Percentiles rank a stretch among this genome's conserved stretches.
Evolutionary conservation across 2,888 invertebrate species (phyloP).

Genomic region (Caenorhabditis imperialis): DNA sequence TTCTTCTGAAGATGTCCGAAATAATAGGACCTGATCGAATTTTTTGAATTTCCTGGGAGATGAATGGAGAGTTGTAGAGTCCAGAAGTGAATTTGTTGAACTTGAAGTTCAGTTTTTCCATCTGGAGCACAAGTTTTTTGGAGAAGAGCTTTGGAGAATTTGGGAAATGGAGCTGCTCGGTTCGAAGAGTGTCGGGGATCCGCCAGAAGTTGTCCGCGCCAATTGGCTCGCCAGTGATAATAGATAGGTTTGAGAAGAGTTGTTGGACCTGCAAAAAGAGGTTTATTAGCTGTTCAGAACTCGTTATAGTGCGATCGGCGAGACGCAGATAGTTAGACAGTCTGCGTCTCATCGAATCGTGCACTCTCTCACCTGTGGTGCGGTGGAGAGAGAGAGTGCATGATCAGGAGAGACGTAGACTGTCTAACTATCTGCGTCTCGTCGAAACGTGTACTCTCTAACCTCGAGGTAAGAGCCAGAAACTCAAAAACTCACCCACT

Average conservation of each 20-base stretch:
- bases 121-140: constrained; percentile 3
- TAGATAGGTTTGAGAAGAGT: constrained; percentile 12
- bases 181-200: constrained; percentile 33
- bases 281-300: too few species aligned
- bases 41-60: constrained; percentile 27
- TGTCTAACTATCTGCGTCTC: too few species aligned
- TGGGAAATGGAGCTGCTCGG: constrained; percentile 22
- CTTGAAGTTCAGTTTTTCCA: constrained; percentile 18
- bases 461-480: too few species aligned
- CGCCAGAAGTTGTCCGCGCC: constrained; percentile 31
- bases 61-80: too few species aligned
- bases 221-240: constrained; percentile 14
- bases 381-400: too few species aligned
- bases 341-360: too few species aligned
- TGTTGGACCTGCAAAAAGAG: constrained; percentile 19
- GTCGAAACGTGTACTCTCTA: neutral
- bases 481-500: constrained; percentile 2
- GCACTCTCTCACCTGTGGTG: too few species aligned
- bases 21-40: constrained; percentile 31
- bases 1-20: constrained; percentile 17
- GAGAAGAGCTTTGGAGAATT: too few species aligned
- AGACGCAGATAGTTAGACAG: too few species aligned
- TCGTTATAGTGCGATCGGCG: too few species aligned
- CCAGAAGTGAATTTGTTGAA: constrained; percentile 44
- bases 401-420: too few species aligned